Conservation (phyloP, 2,113 vertebrate genomes). For the Fulica atra region DNA sequence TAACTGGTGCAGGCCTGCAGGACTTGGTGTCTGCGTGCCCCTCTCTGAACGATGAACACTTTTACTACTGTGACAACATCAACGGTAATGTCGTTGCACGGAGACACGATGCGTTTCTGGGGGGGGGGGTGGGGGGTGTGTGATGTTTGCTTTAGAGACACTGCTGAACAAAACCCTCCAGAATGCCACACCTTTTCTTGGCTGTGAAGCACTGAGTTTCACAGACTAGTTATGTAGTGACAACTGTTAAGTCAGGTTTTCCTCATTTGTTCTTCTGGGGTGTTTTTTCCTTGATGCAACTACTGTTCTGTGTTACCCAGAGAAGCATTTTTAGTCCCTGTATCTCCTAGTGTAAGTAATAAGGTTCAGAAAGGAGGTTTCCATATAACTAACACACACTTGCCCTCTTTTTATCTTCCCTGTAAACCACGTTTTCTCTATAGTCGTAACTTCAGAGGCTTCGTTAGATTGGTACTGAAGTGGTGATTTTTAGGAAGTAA, state of each 20-base stretch:
- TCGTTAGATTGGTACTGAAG: not conserved
- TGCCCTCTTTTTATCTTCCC: not conserved
- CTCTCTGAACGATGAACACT: slow-evolving; percentile 94
- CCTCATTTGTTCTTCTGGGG: not conserved
- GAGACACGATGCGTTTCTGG: not conserved
- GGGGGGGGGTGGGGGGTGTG: too few species aligned
- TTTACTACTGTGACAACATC: slow-evolving; percentile 99
- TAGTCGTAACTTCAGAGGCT: not conserved
- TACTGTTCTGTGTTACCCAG: not conserved
- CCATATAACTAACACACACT: not conserved
- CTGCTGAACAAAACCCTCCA: too few species aligned
- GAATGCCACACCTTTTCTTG: not conserved
- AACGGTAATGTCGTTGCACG: slow-evolving; percentile 85
- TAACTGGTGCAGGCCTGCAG: slow-evolving; percentile 92
- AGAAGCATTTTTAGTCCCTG: not conserved
- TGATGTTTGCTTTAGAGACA: too few species aligned
- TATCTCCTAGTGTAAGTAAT: not conserved
- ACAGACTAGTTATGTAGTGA: not conserved
- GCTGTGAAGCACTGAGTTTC: not conserved
- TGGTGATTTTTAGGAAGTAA: not conserved
- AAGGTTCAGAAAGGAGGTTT: not conserved
- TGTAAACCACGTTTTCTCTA: not conserved
- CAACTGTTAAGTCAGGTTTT: not conserved
- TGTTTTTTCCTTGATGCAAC: not conserved
- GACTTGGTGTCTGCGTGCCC: slow-evolving; percentile 93